Conservation (phyloP, 2,113 vertebrate genomes). For the Maccullochella peelii region DNA sequence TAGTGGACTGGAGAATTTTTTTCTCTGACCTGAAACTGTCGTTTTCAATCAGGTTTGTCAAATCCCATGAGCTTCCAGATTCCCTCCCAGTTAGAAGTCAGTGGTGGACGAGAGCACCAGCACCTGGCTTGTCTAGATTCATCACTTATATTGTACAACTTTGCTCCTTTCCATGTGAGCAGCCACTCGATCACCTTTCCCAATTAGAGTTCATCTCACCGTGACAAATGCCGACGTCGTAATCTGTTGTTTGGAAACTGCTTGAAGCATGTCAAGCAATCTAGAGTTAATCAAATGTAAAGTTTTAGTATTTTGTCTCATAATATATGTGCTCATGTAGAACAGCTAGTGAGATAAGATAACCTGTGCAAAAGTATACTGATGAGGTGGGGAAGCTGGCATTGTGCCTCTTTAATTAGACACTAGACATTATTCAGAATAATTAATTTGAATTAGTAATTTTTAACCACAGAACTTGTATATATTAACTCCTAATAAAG, state of each 20-base stretch:
- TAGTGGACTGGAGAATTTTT: background rate
- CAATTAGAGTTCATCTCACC: constrained; percentile 62
- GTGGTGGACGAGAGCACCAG: background rate
- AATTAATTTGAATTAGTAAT: background rate
- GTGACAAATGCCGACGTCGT: constrained; percentile 53
- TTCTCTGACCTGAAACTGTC: constrained; percentile 47
- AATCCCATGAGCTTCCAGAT: constrained; percentile 26
- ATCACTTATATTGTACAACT: constrained; percentile 22
- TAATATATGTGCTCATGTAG: background rate
- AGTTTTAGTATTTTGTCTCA: constrained; percentile 8
- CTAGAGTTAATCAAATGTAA: constrained; percentile 12
- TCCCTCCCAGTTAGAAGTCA: constrained; percentile 11
- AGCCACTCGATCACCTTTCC: constrained; percentile 46
- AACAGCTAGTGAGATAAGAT: background rate
- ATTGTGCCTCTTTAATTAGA: background rate
- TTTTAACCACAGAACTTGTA: background rate
- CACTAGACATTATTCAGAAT: too few relatives aligned
- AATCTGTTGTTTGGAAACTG: constrained; percentile 51
- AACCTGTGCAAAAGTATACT: background rate
- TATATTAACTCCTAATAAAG: constrained; percentile 12
- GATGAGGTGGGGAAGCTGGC: background rate
- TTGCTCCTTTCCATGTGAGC: constrained; percentile 27
- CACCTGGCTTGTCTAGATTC: constrained; percentile 19
- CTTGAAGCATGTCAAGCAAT: background rate
- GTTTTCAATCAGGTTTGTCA: constrained; percentile 41